Evolutionary conservation across 2,888 invertebrate species (phyloP), one percentile per base, ranked within the genome.

Genomic region (Melieria crassipennis): DNA sequence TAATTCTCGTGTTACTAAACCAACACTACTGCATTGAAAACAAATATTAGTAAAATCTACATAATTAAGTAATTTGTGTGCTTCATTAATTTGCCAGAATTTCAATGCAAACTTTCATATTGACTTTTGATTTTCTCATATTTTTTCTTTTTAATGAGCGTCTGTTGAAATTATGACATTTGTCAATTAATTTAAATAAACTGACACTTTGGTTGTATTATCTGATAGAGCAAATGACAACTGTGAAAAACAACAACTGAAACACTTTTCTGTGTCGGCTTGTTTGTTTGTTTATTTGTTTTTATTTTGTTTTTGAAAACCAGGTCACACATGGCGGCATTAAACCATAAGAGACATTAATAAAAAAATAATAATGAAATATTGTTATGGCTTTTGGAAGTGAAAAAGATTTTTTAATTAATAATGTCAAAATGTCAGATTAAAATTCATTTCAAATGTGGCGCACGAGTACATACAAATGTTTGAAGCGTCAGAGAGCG

Each of bases 361-460:
- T 60, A 67, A 67, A 67, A n/a, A 50, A 60, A 47, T 67, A 67
- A 30, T 30, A 30, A 30, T 30, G 30, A 67, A 67, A 60, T 67
- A 67, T 60, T 60, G 66, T 57, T 48, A 16, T 43, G 50, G 7
- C 10, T 43, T 11, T 45, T 67, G 45, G 50, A 50, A 60, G 60
- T 67, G 60, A 46, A 62, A 69, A 30, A 50, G 48, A 50, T 13
- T 48, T 60, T 65, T 56, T 55, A 56, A 65, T 65, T 56, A 65
- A 65, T 56, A 56, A 65, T 83, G 83, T 83, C 79, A 83, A 83
- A 83, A 79, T 83, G 83, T 84, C 84, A 83, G 84, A 84, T 84
- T 84, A 83, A 82, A 83, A 83, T 81, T 82, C 83, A 83, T 83
- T 83, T 83, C 83, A 80, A 78, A 71, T 74, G 75, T 74, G 76